Base-by-base conservation (phyloP, 2,797 vertebrate genomes). In the Amazonetta brasiliensis region DNA sequence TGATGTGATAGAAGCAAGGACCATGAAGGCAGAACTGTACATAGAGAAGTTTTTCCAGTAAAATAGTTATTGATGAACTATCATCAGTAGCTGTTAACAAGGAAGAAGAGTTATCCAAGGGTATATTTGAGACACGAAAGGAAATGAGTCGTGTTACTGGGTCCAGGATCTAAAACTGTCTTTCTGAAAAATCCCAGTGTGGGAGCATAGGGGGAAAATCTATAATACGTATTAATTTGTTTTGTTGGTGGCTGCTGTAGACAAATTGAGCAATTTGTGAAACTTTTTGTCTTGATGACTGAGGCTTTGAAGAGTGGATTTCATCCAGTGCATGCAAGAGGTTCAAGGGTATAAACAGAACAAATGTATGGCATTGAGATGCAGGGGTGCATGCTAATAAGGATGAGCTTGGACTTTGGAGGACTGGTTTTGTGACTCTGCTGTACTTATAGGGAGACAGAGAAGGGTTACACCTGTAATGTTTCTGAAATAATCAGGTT, bases 361-460 rank as follows among this genome's bases (percentile, higher is more conserved):
- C 26, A 76, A 76, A 69, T 28, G 66, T 0, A 6, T 79, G 46
- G 10, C 33, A 20, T 56, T 90, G 85, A 84, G 71, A 82, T 30
- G 20, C 14, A 18, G 80, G 64, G 46, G 58, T 84, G 73, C 41
- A 64, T 88, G 62, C 54, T 68, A 78, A 66, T 91, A 37, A 92
- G 74, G 80, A 15, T 83, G 86, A 72, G 69, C 56, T 46, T 69
- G 88, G 56, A 69, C 77, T 85, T 62, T 18, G 73, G 87, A 94
- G 73, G 69, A 64, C 83, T 1, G 0, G 73, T 84, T 59, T 69
- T 92, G 71, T 87, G 83, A 84, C 88, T 89, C 17, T 63, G 50
- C 75, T 69, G 39, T 79, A 59, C 67, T 46, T 48, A 30, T 54
- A 28, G 77, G 77, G 74, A 82, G 71, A 48, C 59, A n/a, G 37